phyloP scores from a whole-genome alignment of 2,113 vertebrate genomes.

The Hippocampus barbouri region DNA sequence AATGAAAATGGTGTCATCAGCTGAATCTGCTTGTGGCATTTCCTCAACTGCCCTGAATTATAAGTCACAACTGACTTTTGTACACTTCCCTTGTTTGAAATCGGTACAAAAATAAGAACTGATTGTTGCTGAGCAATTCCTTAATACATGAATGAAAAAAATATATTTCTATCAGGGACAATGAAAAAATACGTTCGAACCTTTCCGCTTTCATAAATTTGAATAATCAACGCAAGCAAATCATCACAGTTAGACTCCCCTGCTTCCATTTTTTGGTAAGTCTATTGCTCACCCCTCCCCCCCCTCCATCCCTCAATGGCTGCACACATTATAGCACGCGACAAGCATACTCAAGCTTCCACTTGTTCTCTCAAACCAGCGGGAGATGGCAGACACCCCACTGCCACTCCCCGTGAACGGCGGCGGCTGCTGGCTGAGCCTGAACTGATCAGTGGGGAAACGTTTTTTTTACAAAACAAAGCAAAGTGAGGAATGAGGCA shows the following conservation, averaged over 20 bases:
- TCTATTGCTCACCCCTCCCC: not conserved
- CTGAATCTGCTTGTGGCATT: too few relatives aligned
- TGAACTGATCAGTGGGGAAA: conserved; percentile 53
- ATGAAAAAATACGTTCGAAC: too few relatives aligned
- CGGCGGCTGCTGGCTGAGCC: conserved; percentile 50
- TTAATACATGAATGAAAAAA: too few relatives aligned
- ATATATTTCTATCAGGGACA: too few relatives aligned
- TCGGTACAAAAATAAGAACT: too few relatives aligned
- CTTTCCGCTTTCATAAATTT: not conserved
- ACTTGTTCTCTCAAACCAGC: conserved; percentile 52
- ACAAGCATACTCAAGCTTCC: conserved; percentile 18
- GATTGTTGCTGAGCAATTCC: too few relatives aligned
- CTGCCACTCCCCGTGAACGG: conserved; percentile 41
- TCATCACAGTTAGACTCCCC: not conserved
- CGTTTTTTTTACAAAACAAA: conserved; percentile 32
- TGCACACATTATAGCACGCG: conserved; percentile 24
- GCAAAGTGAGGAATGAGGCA: conserved; percentile 30
- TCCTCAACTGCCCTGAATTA: too few relatives aligned
- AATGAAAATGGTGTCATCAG: too few relatives aligned
- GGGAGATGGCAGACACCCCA: conserved; percentile 53
- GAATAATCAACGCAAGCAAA: conserved; percentile 1
- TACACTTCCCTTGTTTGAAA: too few relatives aligned
- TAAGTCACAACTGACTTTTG: too few relatives aligned
- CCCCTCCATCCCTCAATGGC: not conserved
- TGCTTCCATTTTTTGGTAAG: not conserved